Base-by-base conservation (phyloP, 2,888 invertebrate genomes). In the Sphecodes monilicornis region DNA sequence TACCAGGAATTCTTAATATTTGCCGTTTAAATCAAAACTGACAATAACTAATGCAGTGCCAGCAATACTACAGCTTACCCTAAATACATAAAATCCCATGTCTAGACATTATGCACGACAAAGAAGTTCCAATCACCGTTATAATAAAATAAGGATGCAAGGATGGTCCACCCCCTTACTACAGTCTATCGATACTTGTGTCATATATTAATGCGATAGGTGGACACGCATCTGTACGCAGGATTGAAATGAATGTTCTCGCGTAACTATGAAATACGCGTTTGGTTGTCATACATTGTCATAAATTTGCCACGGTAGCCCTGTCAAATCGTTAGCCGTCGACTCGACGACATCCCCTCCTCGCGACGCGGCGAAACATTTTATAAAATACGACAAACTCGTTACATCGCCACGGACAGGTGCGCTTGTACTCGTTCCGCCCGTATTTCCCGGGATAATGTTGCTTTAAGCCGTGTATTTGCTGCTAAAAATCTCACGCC, bases 301-400 rank as follows among this genome's bases (percentile, higher is more conserved):
- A 84, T 85, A 85, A 85, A 85, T 85, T 77, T 66, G 29, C 16
- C 41, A 36, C 39, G 60, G n/a, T 16, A n/a, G 70, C 50, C 36
- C 22, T 76, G 76, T 76, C 74, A 70, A 76, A 85, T 84, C 72
- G 82, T 88, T 86, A 75, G 70, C 77, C 76, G 54, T 54, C 41
- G 64, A 46, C 57, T 69, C 66, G 79, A 77, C 86, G 86, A 88
- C 79, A 69, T 79, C 86, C 79, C 86, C 71, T 72, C 32, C 29
- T n/a, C 29, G n/a, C 16, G 16, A 3, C n/a, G 39, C 16, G 6
- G 46, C 36, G 57, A 75, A 80, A 88, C 76, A 72, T 82, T 88
- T 82, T 69, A 78, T 78, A 84, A 88, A 88, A 88, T 80, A 84
- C 88, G 60, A n/a, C 60, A 11, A 41, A 36, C 72, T 46, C 78